Conservation (phyloP, 2,113 vertebrate species). For the Taxidea taxus region DNA sequence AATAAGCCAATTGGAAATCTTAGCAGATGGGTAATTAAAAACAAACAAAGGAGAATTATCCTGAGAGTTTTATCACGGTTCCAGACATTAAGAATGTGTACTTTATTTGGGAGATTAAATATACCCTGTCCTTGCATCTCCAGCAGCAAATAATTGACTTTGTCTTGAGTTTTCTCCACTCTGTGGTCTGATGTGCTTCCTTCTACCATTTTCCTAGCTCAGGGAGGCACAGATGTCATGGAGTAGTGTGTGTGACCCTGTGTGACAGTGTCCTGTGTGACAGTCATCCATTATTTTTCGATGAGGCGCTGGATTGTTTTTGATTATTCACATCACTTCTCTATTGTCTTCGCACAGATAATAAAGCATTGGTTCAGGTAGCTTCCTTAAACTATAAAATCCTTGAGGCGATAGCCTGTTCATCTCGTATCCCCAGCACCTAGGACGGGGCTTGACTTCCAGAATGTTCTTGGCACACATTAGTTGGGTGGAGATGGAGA, state of each 20-base stretch:
- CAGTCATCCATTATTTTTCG: not conserved
- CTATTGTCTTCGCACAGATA: not conserved
- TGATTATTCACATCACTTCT: not conserved
- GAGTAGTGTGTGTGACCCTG: not conserved
- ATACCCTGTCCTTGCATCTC: not conserved
- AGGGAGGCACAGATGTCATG: not conserved
- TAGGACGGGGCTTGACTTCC: not conserved
- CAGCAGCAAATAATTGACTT: not conserved
- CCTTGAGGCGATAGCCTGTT: not conserved
- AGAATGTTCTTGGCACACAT: not conserved
- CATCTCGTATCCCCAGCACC: not conserved
- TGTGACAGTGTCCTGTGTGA: not conserved
- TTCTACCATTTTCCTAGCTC: not conserved
- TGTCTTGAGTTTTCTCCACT: not conserved
- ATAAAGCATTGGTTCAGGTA: not conserved
- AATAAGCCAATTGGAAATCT: slow-evolving; percentile 44
- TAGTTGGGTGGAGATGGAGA: not conserved
- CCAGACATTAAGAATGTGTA: not conserved
- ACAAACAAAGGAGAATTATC: slow-evolving; percentile 45
- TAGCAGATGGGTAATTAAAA: slow-evolving; percentile 70
- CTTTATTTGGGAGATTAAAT: slow-evolving; percentile 20
- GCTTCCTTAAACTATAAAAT: not conserved
- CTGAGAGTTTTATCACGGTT: not conserved
- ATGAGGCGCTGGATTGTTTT: not conserved
- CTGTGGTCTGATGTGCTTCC: not conserved